Evolutionary conservation across 2,113 vertebrate genomes (phyloP), one percentile per base, ranked within the genome.

Genomic region (Pelecanoides urinatrix): DNA sequence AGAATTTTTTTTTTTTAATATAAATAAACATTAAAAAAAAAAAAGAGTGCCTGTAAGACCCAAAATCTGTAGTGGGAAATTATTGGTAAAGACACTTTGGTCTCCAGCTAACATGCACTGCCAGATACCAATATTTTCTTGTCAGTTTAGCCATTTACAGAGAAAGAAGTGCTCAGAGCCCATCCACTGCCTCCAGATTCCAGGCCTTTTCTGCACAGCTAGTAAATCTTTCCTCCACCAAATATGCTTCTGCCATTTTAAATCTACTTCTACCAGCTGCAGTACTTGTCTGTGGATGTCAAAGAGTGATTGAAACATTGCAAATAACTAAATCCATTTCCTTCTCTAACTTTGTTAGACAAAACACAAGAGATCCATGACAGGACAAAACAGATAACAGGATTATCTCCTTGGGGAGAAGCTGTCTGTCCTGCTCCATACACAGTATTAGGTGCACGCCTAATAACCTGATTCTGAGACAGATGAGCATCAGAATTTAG

Each of bases 141-240:
- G 90, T 82, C 91, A 92, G 44, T 82, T 85, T 29, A 87, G 77
- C 84, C 93, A 56, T 65, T 86, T 87, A 26, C 47, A 84, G 68
- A 59, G 61, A 63, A 83, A 74, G 16, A 67, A 89, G 25, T 32
- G 55, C 58, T 79, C 80, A 68, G 71, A 94, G n/a, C 21, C 13
- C 34, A 53, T 45, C 34, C 73, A 7, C 70, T 87, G 73, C 77
- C 58, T 92, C 49, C 66, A 78, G 77, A 95, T 96, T 91, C 96
- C 87, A 92, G 58, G 17, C 66, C 53, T 82, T 90, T 88, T 72
- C 52, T 85, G 49, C 58, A 53, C 70, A 82, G 56, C 56, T 61
- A 68, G 66, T 88, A 90, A 95, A 91, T 82, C 49, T 96, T 88
- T 73, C 53, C 72, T 88, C 53, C n/a, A 77, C 82, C 38, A 83